phyloP scores from a whole-genome alignment of 2,797 vertebrate species.

The Hippoglossus hippoglossus region DNA sequence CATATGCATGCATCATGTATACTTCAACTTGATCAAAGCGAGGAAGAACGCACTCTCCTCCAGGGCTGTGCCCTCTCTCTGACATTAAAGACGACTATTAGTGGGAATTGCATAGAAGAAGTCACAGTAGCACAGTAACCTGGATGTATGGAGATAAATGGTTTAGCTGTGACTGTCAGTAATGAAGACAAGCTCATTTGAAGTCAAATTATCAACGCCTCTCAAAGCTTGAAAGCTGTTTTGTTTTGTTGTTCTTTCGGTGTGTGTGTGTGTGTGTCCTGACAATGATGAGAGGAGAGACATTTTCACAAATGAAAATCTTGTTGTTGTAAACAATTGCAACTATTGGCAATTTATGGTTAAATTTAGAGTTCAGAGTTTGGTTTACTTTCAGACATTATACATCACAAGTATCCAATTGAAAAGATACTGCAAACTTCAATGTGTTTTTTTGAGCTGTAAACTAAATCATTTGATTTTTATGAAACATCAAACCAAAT shows the following conservation, averaged over 20 bases:
- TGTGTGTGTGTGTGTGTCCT: constrained; percentile 40
- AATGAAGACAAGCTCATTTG: constrained; percentile 77
- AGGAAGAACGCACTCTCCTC: constrained; percentile 40
- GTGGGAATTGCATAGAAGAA: constrained; percentile 61
- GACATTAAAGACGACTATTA: constrained; percentile 74
- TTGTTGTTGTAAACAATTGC: too few species aligned
- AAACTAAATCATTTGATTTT: too few species aligned
- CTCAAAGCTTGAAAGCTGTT: constrained; percentile 38
- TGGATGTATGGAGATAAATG: constrained; percentile 72
- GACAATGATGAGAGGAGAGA: constrained; percentile 25
- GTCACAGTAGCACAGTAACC: constrained; percentile 69
- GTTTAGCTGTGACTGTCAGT: constrained; percentile 71
- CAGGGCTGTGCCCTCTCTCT: constrained; percentile 48
- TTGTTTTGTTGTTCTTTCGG: constrained; percentile 15
- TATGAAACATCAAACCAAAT: too few species aligned
- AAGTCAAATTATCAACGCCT: constrained; percentile 72
- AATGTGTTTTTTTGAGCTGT: too few species aligned
- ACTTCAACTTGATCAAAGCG: constrained; percentile 49
- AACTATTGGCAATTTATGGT: neutral
- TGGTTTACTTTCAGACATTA: neutral
- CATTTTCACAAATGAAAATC: constrained; percentile 9
- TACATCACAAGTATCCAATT: neutral
- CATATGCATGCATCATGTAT: constrained; percentile 38
- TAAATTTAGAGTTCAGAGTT: neutral
- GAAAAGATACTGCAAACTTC: too few species aligned